These are phyloP conservation scores for Sebastes fasciatus DNA, from an alignment of 2,113 vertebrate genomes.

Conservation along the genomic window DNA sequence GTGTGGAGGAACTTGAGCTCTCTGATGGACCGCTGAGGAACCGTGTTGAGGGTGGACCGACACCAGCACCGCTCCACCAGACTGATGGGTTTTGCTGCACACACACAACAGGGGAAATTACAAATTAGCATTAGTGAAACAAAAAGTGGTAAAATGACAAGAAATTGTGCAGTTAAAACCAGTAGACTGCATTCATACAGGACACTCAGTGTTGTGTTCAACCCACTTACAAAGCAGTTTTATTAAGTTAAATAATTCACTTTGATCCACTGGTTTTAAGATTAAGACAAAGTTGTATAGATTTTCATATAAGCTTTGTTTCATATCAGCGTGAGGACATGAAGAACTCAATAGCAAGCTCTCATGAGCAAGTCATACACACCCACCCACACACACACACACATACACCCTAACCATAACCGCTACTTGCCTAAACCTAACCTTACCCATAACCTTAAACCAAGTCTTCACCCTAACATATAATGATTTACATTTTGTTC, in stretches of 20 bases:
- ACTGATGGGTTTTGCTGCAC: conserved; percentile 93
- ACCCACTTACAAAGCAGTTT: background rate
- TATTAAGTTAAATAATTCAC: background rate
- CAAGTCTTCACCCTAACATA: background rate
- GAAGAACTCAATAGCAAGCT: too few relatives aligned
- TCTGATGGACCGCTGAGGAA: conserved; percentile 93
- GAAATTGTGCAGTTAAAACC: background rate
- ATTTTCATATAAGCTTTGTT: background rate
- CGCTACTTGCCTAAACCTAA: too few relatives aligned
- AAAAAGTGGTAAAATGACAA: background rate
- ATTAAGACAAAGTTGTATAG: background rate
- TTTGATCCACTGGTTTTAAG: background rate
- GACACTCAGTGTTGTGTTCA: background rate
- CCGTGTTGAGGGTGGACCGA: conserved; percentile 93
- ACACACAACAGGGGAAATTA: background rate
- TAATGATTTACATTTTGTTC: background rate
- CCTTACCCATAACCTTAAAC: background rate
- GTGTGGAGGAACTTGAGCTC: conserved; percentile 98
- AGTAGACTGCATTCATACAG: background rate
- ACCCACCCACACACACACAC: too few relatives aligned
- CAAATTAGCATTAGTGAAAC: background rate
- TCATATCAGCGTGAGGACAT: too few relatives aligned
- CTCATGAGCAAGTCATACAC: background rate
- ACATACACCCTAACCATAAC: too few relatives aligned
- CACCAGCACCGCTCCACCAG: conserved; percentile 97